Base-by-base conservation (phyloP, 1,140 invertebrate species). In the Eriocheir sinensis region DNA sequence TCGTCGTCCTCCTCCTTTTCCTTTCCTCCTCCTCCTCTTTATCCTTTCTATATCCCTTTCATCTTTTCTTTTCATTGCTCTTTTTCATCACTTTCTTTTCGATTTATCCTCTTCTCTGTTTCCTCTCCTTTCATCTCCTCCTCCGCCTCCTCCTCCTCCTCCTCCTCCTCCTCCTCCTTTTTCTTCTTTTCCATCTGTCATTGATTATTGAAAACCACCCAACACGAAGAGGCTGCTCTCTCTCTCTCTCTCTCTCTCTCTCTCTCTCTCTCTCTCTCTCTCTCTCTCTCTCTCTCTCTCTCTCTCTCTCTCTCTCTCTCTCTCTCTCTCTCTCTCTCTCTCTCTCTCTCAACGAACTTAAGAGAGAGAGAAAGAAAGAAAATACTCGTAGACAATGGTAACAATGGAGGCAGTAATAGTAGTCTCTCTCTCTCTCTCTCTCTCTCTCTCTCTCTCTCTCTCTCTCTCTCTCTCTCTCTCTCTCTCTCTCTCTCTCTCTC, bases 371-470 rank as follows among this genome's bases (percentile, higher is more conserved):
- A 40, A n/a, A 40, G 41, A 9, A 15, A 40, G 41, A 40, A 12
- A 38, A 40, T 89, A 40, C n/a, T 40, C n/a, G 1, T 81, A 12
- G 1, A 27, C 27, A 4, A 6, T 34, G 27, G 4, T 34, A 8
- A 6, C 27, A 6, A 4, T 81, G 30, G 34, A n/a, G 12, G 9
- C 80, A 12, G 34, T 30, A 9, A 36, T 30, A 12, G 34, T 27
- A 2, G 34, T 81, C 1, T 81, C 80, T 15, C 1, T 12, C 9
- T 3, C 30, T 2, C 80, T 8, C 80, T 81, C 80, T 81, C 80
- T 81, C 80, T 81, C 80, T 81, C 80, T 81, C 80, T 81, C 80
- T 81, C 80, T 81, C 80, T 81, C 80, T 81, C 80, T 81, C 80
- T 81, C 80, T 81, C 80, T 81, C 80, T 81, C 80, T 81, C 80